Evolutionary conservation across 2,113 vertebrate species (phyloP).

Genomic region (Ictalurus furcatus): DNA sequence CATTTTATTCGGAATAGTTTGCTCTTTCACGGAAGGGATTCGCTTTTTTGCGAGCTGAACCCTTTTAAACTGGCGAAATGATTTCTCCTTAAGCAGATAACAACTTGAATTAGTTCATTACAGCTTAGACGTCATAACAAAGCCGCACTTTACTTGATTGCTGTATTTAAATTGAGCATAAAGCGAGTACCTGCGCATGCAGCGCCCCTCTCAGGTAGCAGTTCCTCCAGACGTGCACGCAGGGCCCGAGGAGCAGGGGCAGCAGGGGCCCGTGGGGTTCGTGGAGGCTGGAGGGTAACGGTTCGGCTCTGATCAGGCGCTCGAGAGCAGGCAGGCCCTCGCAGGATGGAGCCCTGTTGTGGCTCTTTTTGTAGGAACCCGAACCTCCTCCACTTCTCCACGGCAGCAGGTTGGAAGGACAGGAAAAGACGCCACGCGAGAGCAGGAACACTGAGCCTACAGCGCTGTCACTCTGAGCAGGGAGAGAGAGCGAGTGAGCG

Average conservation of each 20-base stretch:
- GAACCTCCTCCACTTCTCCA: constrained; percentile 77
- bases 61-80: too few relatives aligned
- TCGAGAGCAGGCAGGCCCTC: constrained; percentile 79
- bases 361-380: constrained; percentile 68
- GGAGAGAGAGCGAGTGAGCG: background rate
- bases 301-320: constrained; percentile 64
- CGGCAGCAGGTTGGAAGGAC: constrained; percentile 80
- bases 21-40: background rate
- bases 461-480: constrained; percentile 55
- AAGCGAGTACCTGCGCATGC: constrained; percentile 77
- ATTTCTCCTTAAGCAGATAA: too few relatives aligned
- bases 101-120: too few relatives aligned
- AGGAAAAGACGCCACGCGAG: constrained; percentile 77
- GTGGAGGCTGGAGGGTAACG: constrained; percentile 25
- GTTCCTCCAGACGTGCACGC: constrained; percentile 82
- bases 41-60: too few relatives aligned
- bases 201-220: constrained; percentile 88
- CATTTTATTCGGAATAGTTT: background rate
- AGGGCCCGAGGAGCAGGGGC: constrained; percentile 80
- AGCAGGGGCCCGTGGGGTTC: constrained; percentile 74
- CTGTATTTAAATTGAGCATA: background rate
- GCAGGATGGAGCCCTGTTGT: constrained; percentile 71
- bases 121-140: background rate
- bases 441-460: constrained; percentile 75
- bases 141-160: background rate